Percentiles rank a stretch among this genome's conserved stretches.
Conservation (phyloP, 2,888 invertebrate genomes). For the Byasa hedistus region DNA sequence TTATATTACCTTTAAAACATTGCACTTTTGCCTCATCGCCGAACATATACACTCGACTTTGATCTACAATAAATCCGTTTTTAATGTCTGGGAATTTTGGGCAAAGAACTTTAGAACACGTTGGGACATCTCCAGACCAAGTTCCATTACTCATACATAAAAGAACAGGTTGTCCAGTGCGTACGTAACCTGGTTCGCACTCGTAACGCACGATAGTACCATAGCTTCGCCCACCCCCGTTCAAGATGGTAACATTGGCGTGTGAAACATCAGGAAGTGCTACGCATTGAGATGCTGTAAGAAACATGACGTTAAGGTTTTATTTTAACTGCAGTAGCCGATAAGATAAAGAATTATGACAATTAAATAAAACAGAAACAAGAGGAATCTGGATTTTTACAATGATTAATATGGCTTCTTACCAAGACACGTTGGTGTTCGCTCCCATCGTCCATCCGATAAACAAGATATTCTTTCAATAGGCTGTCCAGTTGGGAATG, state of each 20-base stretch:
- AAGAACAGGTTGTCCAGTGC: constrained; percentile 93
- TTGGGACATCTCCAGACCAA: constrained; percentile 95
- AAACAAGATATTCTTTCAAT: constrained; percentile 94
- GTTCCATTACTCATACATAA: constrained; percentile 97
- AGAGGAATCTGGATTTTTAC: background rate
- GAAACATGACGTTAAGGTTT: background rate
- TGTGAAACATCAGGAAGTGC: constrained; percentile 92
- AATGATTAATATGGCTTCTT: constrained; percentile 38
- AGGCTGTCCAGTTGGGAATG: constrained; percentile 92
- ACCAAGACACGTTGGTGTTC: constrained; percentile 94
- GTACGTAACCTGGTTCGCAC: constrained; percentile 93
- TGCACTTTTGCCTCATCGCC: constrained; percentile 95
- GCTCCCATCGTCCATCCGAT: constrained; percentile 95
- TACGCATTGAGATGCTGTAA: constrained; percentile 92
- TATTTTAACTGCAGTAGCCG: too few relatives aligned
- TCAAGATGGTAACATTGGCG: constrained; percentile 91
- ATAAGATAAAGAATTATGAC: background rate
- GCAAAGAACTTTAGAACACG: constrained; percentile 88
- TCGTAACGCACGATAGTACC: constrained; percentile 95
- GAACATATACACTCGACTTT: constrained; percentile 86
- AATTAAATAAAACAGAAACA: background rate
- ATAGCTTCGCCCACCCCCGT: constrained; percentile 94
- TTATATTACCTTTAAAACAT: constrained; percentile 84
- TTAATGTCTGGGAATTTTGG: constrained; percentile 88
- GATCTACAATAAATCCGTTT: constrained; percentile 92